Evolutionary conservation across 2,113 vertebrate species (phyloP).

Genomic region (mouse (Mus musculus)): GRCm39 chr4:102148001-102148500

Average conservation of each 20-base stretch:
- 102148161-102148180: background rate
- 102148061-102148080: background rate
- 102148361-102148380: background rate
- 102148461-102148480: background rate
- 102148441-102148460: background rate
- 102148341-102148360: background rate
- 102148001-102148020: slow-evolving; percentile 16
- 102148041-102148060: background rate
- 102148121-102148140: background rate
- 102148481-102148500: background rate
- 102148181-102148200: background rate
- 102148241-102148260: slow-evolving; percentile 41
- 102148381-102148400: background rate
- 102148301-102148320: background rate
- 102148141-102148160: background rate
- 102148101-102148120: background rate
- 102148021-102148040: slow-evolving; percentile 56
- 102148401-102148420: too few relatives aligned
- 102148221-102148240: background rate
- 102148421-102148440: background rate
- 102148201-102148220: background rate
- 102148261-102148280: slow-evolving; percentile 11
- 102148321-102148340: slow-evolving; percentile 45
- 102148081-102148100: background rate
- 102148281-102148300: background rate